Conservation (phyloP, 2,113 vertebrate genomes). For the Thermophis baileyi region DNA sequence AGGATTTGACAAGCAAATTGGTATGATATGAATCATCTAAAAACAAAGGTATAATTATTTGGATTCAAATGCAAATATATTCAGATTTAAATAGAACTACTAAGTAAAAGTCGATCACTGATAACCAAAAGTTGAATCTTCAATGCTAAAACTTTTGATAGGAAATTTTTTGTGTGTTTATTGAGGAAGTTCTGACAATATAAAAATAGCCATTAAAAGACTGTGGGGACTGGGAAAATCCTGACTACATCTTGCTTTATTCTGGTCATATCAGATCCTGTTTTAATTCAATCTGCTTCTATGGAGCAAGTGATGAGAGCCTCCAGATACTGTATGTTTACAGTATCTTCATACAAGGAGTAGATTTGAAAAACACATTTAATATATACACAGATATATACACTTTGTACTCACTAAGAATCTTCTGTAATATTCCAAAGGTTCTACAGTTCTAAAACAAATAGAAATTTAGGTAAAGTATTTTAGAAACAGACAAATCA, state of each 20-base stretch:
- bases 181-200: neutral
- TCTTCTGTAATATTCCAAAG: constrained; percentile 91
- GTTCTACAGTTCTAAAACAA: constrained; percentile 86
- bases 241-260: neutral
- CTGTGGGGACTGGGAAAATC: neutral
- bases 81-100: neutral
- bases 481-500: neutral
- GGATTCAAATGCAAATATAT: neutral
- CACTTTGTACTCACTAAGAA: constrained; percentile 83
- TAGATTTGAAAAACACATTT: neutral
- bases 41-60: rapidly evolving
- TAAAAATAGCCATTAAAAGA: neutral
- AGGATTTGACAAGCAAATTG: constrained; percentile 2
- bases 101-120: neutral
- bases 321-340: neutral
- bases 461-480: constrained; percentile 1
- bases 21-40: neutral
- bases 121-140: neutral
- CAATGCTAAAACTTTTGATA: neutral
- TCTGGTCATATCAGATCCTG: neutral
- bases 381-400: neutral
- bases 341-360: neutral
- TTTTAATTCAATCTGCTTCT: neutral
- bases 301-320: neutral
- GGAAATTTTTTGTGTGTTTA: neutral